These are phyloP conservation scores for Remorina albescens DNA, from an alignment of 2,797 vertebrate species.

Conservation along the genomic window DNA sequence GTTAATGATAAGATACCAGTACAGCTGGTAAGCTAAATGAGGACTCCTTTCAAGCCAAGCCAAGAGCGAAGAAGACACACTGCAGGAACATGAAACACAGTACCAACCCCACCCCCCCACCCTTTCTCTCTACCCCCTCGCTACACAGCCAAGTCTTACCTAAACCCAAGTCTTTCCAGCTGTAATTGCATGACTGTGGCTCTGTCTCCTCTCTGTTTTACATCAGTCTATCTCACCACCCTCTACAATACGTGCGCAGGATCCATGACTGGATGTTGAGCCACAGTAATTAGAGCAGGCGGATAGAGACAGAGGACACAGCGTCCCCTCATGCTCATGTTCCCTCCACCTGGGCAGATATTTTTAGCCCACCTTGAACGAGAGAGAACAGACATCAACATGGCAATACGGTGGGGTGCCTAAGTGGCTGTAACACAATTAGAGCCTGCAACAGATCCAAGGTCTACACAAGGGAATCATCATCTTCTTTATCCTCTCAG, in stretches of 20 bases:
- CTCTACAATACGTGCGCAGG: conserved; percentile 49
- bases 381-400: conserved; percentile 69
- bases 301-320: conserved; percentile 79
- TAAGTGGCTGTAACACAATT: conserved; percentile 54
- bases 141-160: conserved; percentile 66
- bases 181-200: conserved; percentile 70
- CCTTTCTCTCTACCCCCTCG: conserved; percentile 26
- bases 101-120: conserved; percentile 21
- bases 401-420: conserved; percentile 54
- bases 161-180: conserved; percentile 55
- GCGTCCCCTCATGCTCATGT: conserved; percentile 74
- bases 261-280: conserved; percentile 74
- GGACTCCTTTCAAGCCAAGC: conserved; percentile 74
- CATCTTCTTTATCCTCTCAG: conserved; percentile 28
- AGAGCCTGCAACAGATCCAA: conserved; percentile 21
- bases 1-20: conserved; percentile 76
- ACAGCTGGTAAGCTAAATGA: conserved; percentile 75
- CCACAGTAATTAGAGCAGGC: conserved; percentile 81
- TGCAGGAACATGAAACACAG: conserved; percentile 68
- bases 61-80: conserved; percentile 73
- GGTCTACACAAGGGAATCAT: conserved; percentile 10
- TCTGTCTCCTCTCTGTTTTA: conserved; percentile 67
- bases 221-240: conserved; percentile 60
- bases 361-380: conserved; percentile 83
- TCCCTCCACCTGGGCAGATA: conserved; percentile 81